Conservation (phyloP, 2,888 invertebrate genomes). For the Steinernema carpocapsae region DNA sequence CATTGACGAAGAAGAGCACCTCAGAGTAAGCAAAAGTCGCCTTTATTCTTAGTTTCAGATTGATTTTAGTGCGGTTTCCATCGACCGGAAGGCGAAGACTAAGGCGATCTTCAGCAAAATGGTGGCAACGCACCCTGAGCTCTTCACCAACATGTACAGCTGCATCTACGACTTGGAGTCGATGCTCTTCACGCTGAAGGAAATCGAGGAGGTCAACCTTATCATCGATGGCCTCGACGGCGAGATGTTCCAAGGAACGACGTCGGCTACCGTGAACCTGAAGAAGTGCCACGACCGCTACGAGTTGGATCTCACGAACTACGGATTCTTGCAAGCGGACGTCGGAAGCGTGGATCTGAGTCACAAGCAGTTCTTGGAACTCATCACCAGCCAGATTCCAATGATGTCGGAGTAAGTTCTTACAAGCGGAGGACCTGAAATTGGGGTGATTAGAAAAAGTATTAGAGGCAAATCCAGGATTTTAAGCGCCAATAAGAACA, state of each 20-base stretch:
- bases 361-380: slow-evolving; percentile 18
- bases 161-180: slow-evolving; percentile 24
- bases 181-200: slow-evolving; percentile 27
- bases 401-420: slow-evolving; percentile 1
- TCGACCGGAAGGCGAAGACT: slow-evolving; percentile 17
- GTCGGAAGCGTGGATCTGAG: not conserved
- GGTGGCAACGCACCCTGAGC: not conserved
- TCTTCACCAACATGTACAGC: not conserved
- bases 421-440: too few species aligned
- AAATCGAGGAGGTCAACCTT: not conserved
- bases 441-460: too few species aligned
- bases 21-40: not conserved
- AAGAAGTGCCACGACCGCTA: not conserved
- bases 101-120: not conserved
- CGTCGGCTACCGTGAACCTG: not conserved
- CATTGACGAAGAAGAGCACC: slow-evolving; percentile 21
- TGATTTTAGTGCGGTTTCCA: not conserved
- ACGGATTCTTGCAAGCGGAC: not conserved
- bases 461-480: too few species aligned
- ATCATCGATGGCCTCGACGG: slow-evolving; percentile 9
- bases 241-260: not conserved
- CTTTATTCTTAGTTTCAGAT: not conserved
- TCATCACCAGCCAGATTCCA: slow-evolving; percentile 19
- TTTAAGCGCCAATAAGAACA: too few species aligned
- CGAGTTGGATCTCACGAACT: slow-evolving; percentile 9